Conservation (phyloP, 2,888 invertebrate species). For the Meandrusa payeni region DNA sequence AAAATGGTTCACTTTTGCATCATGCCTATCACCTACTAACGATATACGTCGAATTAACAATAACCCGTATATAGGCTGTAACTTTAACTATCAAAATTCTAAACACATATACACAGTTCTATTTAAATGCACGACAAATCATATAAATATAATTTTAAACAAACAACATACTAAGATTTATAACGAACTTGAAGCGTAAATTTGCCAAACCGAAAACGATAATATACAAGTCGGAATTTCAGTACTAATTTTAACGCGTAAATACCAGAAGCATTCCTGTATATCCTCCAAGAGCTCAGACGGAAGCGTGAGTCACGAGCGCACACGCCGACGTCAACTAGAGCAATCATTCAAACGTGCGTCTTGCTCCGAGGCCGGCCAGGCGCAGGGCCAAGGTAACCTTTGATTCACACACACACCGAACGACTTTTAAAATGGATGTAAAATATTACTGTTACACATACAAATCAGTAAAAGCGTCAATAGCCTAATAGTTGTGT, state of each 20-base stretch:
- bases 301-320: slow-evolving; percentile 55
- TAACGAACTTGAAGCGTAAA: background rate
- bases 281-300: slow-evolving; percentile 36
- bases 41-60: too few relatives aligned
- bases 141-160: background rate
- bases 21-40: too few relatives aligned
- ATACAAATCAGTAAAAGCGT: too few relatives aligned
- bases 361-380: slow-evolving; percentile 37
- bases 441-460: too few relatives aligned
- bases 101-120: background rate
- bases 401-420: slow-evolving; percentile 25
- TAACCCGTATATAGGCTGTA: too few relatives aligned
- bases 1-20: too few relatives aligned
- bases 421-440: too few relatives aligned
- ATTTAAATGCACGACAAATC: background rate
- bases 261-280: slow-evolving; percentile 37
- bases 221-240: slow-evolving; percentile 13
- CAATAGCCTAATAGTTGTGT: too few relatives aligned
- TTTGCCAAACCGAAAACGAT: slow-evolving; percentile 16
- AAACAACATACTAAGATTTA: slow-evolving; percentile 8
- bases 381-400: slow-evolving; percentile 44
- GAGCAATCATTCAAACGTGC: slow-evolving; percentile 51
- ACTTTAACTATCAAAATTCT: too few relatives aligned
- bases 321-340: slow-evolving; percentile 38
- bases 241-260: slow-evolving; percentile 28